Conservation (phyloP, 2,113 vertebrate genomes). For the Leucopternis melanops region DNA sequence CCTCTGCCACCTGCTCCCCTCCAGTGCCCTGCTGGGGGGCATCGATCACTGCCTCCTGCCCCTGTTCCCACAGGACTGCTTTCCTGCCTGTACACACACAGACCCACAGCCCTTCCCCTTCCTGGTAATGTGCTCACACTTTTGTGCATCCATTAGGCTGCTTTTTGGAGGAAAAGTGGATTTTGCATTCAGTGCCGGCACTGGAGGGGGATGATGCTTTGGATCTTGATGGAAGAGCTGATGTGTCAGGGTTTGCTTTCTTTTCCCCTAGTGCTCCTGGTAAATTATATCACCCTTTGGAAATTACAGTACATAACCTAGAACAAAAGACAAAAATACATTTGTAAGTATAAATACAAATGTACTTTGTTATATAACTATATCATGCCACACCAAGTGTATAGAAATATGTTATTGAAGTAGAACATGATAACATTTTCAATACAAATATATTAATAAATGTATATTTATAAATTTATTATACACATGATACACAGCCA, state of each 20-base stretch:
- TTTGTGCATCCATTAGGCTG: not conserved
- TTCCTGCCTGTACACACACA: not conserved
- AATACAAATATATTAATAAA: not conserved
- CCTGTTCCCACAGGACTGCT: not conserved
- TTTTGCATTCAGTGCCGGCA: not conserved
- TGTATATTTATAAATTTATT: not conserved
- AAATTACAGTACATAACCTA: not conserved
- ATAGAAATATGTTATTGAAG: not conserved
- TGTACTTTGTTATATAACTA: not conserved
- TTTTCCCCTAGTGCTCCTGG: not conserved
- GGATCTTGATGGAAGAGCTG: not conserved
- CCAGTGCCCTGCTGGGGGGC: not conserved
- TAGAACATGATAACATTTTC: not conserved
- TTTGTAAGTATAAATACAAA: not conserved
- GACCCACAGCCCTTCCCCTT: not conserved
- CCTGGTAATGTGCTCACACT: not conserved
- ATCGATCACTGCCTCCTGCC: not conserved
- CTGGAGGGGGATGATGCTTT: not conserved
- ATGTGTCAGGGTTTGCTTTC: not conserved
- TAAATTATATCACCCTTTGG: not conserved
- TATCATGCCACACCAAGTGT: not conserved
- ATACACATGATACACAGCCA: not conserved
- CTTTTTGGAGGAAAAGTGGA: constrained; percentile 5
- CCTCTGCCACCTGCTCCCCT: not conserved
- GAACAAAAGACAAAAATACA: not conserved